These are phyloP conservation scores for Dolichallabes microphthalmus DNA, from an alignment of 2,113 vertebrate species.

Conservation along the genomic window DNA sequence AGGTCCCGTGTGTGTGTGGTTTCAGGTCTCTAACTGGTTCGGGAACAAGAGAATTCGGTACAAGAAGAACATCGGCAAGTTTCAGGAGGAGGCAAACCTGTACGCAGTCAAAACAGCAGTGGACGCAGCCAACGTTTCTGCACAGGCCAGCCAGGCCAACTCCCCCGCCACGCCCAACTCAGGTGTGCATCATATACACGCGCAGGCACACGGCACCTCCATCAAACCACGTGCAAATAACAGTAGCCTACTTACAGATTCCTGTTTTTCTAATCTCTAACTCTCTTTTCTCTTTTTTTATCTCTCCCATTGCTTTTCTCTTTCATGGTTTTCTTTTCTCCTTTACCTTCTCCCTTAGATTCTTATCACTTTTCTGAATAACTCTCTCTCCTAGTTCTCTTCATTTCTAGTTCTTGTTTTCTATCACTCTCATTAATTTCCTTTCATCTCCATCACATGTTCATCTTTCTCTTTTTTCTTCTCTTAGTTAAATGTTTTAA, in stretches of 20 bases:
- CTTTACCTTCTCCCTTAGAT: background rate
- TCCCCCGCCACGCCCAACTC: slow-evolving; percentile 82
- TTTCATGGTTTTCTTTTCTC: background rate
- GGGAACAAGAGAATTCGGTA: slow-evolving; percentile 91
- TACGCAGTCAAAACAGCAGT: slow-evolving; percentile 83
- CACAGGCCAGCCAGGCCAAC: slow-evolving; percentile 81
- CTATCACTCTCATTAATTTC: background rate
- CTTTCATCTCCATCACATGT: background rate
- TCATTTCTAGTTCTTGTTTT: background rate
- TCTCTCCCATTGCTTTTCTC: background rate
- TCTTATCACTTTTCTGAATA: background rate
- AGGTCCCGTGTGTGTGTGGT: background rate
- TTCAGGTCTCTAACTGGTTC: slow-evolving; percentile 90
- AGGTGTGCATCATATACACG: slow-evolving; percentile 61
- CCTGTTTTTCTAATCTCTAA: background rate
- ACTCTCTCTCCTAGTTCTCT: background rate
- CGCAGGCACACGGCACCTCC: background rate
- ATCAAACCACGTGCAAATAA: background rate
- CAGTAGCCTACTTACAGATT: background rate
- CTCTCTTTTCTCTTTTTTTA: background rate
- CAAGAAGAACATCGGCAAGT: slow-evolving; percentile 90
- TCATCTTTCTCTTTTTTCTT: background rate
- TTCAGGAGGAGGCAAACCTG: slow-evolving; percentile 87
- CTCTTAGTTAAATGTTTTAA: background rate
- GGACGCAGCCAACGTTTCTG: slow-evolving; percentile 77